Evolutionary conservation across 2,888 invertebrate species (phyloP), one percentile per base, ranked within the genome.

Genomic region (Platypus cylindrus): DNA sequence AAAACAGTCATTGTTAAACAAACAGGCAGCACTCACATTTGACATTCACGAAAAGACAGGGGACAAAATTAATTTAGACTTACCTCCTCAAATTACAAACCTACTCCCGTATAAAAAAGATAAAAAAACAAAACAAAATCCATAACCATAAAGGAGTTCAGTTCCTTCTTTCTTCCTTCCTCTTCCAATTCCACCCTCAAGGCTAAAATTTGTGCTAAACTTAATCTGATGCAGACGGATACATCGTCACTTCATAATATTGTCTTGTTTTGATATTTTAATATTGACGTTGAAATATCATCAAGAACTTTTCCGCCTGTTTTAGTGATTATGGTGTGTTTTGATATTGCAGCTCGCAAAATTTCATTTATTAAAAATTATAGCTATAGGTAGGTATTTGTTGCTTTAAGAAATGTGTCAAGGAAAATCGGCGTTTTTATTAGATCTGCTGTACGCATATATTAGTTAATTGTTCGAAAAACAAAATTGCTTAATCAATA

Each of bases 31-130:
- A n/a, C n/a, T n/a, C n/a, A n/a, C n/a, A n/a, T 56, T 54, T 55
- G 55, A 56, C 54, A 55, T 52, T 52, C 52, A 46, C 50, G 45
- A 44, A 48, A 53, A 55, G 56, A 54, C 52, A 49, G 51, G 52
- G 50, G 50, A 47, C 45, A 48, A 52, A 56, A 59, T 59, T 58
- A 57, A 58, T 58, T 58, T 58, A 58, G 55, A 52, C n/a, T n/a
- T n/a, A n/a, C n/a, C n/a, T n/a, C n/a, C n/a, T n/a, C n/a, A n/a
- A n/a, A n/a, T n/a, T n/a, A n/a, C n/a, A n/a, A n/a, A 55, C 54
- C 55, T 55, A 54, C 53, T 55, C 52, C 49, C 52, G 47, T 45
- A 48, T 38, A 41, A 41, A 43, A 52, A 43, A 51, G 52, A 54
- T n/a, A n/a, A n/a, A n/a, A n/a, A n/a, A n/a, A n/a, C n/a, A n/a